A percentile compares a stretch with the other conserved stretches of the same genome.
phyloP scores from a whole-genome alignment of 2,888 invertebrate genomes.

The Tipula unca region DNA sequence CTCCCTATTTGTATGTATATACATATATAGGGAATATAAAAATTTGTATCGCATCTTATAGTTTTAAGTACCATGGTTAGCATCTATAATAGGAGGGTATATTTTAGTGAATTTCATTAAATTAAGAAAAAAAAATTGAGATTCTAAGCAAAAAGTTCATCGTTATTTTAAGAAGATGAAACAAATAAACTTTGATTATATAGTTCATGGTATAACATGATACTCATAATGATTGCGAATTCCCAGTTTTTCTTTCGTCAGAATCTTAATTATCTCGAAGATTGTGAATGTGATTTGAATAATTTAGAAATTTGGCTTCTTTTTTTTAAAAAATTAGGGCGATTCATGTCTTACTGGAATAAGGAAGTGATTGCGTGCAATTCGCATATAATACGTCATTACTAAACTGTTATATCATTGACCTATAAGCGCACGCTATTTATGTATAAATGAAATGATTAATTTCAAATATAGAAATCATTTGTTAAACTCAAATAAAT shows the following conservation, averaged over 20 bases:
- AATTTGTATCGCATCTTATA: not conserved
- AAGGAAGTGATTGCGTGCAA: not conserved
- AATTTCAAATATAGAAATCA: too few species aligned
- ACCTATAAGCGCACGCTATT: too few species aligned
- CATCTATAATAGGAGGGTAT: not conserved
- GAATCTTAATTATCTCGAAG: not conserved
- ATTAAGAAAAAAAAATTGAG: not conserved
- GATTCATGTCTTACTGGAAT: not conserved
- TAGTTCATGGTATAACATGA: not conserved
- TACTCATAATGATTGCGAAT: not conserved
- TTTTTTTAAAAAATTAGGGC: not conserved
- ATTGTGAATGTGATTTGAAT: not conserved
- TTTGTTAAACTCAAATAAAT: not conserved
- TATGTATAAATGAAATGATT: too few species aligned
- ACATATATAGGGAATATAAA: not conserved
- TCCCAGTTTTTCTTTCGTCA: not conserved
- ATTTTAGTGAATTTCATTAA: not conserved
- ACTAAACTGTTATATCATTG: too few species aligned
- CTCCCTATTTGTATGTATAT: too few species aligned
- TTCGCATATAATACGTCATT: too few species aligned
- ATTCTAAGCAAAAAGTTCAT: not conserved
- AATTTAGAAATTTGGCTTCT: not conserved
- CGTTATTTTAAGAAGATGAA: not conserved
- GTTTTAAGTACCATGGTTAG: not conserved
- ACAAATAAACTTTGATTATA: not conserved